These are phyloP conservation scores for Datnioides undecimradiatus DNA, from an alignment of 2,113 vertebrate genomes.

Conservation along the genomic window DNA sequence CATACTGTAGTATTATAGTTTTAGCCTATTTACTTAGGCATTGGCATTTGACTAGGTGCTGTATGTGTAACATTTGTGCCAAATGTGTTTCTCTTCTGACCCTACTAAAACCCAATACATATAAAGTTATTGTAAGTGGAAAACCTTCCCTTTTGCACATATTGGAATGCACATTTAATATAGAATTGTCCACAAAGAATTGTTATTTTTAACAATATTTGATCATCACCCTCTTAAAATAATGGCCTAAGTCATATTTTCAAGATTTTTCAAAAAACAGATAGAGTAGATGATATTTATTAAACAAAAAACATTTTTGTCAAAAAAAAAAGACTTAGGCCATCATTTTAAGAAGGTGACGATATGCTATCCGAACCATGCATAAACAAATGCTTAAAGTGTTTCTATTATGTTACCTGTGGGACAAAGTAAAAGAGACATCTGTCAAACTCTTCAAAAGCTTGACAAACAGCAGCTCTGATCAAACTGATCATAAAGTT, in stretches of 20 bases:
- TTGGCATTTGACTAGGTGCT: too few species aligned
- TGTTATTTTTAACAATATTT: too few species aligned
- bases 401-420: not conserved
- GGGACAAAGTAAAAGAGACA: not conserved
- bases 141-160: not conserved
- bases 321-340: too few species aligned
- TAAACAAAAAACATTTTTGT: too few species aligned
- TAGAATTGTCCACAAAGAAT: not conserved
- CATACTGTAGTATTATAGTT: not conserved
- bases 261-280: too few species aligned
- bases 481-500: not conserved
- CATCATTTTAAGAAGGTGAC: too few species aligned
- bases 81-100: conserved; percentile 9
- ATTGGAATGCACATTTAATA: not conserved
- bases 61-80: too few species aligned
- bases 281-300: too few species aligned
- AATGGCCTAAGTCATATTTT: too few species aligned
- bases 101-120: not conserved
- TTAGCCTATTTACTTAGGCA: not conserved
- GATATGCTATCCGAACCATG: not conserved
- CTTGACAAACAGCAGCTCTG: not conserved
- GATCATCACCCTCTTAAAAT: too few species aligned
- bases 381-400: not conserved
- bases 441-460: not conserved
- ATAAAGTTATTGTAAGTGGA: not conserved